Evolutionary conservation across 2,797 vertebrate genomes (phyloP).

Genomic region (Acanthis flammea): DNA sequence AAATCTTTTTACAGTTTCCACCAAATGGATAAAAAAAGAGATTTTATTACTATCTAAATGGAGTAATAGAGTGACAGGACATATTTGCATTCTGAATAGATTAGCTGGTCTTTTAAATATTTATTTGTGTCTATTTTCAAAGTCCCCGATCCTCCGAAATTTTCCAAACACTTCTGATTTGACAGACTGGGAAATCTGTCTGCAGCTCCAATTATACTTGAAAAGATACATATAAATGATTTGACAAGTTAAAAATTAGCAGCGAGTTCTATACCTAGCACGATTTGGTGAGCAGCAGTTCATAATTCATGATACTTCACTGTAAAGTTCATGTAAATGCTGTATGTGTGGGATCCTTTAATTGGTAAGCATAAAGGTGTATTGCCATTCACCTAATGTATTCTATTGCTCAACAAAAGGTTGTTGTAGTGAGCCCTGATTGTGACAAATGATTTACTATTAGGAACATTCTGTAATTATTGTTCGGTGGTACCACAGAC

Average conservation of each 20-base stretch:
- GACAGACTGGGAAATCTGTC: slow-evolving; percentile 66
- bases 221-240: slow-evolving; percentile 70
- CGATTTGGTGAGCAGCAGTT: slow-evolving; percentile 42
- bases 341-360: slow-evolving; percentile 59
- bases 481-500: slow-evolving; percentile 82
- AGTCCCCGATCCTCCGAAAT: slow-evolving; percentile 44
- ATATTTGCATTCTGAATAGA: slow-evolving; percentile 61
- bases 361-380: slow-evolving; percentile 75
- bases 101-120: slow-evolving; percentile 62
- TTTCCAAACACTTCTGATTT: slow-evolving; percentile 59
- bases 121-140: slow-evolving; percentile 68
- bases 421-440: slow-evolving; percentile 79
- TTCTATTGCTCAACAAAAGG: slow-evolving; percentile 79
- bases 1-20: neutral
- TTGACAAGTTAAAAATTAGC: slow-evolving; percentile 71
- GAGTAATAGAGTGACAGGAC: slow-evolving; percentile 45
- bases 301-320: slow-evolving; percentile 67
- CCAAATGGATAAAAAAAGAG: slow-evolving; percentile 29
- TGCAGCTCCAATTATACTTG: slow-evolving; percentile 67
- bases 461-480: slow-evolving; percentile 88
- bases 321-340: slow-evolving; percentile 49
- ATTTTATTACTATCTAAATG: slow-evolving; percentile 24
- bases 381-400: slow-evolving; percentile 79
- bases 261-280: slow-evolving; percentile 41
- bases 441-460: slow-evolving; percentile 88